phyloP scores from a whole-genome alignment of 2,113 vertebrate genomes.

The Melospiza melodia region DNA sequence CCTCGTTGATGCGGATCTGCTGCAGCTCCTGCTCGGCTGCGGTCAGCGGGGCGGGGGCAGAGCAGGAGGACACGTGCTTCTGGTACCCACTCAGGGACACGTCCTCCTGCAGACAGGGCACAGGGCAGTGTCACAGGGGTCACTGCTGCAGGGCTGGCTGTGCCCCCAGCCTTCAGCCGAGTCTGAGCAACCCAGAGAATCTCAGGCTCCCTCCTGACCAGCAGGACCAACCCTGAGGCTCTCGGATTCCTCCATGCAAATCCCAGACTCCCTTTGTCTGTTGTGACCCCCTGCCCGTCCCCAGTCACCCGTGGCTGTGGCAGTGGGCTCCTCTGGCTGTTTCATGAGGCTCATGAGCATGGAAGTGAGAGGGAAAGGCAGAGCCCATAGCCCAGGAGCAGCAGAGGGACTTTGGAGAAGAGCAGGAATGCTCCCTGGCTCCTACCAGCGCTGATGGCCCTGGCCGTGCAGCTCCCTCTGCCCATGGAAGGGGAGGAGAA shows the following conservation, averaged over 20 bases:
- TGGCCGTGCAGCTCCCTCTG: background rate
- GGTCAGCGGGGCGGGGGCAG: slow-evolving; percentile 88
- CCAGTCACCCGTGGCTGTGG: background rate
- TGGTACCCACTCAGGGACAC: slow-evolving; percentile 92
- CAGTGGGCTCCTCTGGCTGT: background rate
- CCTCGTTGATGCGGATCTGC: slow-evolving; percentile 94
- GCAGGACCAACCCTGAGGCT: background rate
- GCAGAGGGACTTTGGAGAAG: background rate
- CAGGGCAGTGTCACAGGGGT: background rate
- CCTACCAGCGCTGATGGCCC: background rate
- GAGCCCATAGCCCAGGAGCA: background rate
- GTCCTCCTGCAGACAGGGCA: slow-evolving; percentile 83
- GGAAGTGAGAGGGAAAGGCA: background rate
- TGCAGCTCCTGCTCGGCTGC: slow-evolving; percentile 91
- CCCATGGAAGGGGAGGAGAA: background rate
- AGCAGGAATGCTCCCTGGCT: background rate
- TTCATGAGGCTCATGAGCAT: background rate
- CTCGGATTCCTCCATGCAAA: background rate
- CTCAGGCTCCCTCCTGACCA: background rate
- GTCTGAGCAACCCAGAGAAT: background rate
- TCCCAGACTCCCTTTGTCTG: accelerated
- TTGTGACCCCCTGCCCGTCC: background rate
- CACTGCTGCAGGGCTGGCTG: background rate
- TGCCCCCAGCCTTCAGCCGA: background rate
- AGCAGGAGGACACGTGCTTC: slow-evolving; percentile 87